These are phyloP conservation scores for Drosophila bipectinata DNA, from an alignment of 1,140 invertebrate genomes.

Conservation along the genomic window DNA sequence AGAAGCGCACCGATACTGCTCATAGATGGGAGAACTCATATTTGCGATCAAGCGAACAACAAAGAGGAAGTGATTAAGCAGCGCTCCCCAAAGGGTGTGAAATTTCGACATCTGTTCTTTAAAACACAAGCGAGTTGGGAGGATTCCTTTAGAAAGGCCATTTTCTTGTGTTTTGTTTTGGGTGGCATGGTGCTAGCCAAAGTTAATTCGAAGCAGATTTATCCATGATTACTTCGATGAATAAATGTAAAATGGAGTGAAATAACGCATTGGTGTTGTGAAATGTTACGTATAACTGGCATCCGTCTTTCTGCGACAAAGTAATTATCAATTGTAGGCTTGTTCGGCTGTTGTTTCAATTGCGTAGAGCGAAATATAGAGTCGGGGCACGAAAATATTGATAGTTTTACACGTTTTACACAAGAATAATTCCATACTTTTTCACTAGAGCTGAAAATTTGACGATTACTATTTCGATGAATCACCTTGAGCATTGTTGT, in stretches of 20 bases:
- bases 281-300: slow-evolving; percentile 48
- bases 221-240: slow-evolving; percentile 49
- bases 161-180: slow-evolving; percentile 54
- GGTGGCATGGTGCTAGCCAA: slow-evolving; percentile 45
- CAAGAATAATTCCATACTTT: slow-evolving; percentile 74
- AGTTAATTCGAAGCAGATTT: slow-evolving; percentile 26
- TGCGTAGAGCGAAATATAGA: slow-evolving; percentile 44
- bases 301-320: slow-evolving; percentile 13
- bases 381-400: slow-evolving; percentile 46
- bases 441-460: slow-evolving; percentile 62
- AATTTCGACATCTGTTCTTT: slow-evolving; percentile 62
- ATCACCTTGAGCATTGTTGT: slow-evolving; percentile 44
- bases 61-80: slow-evolving; percentile 66
- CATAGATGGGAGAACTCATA: slow-evolving; percentile 71
- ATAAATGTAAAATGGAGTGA: slow-evolving; percentile 47
- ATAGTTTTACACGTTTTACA: slow-evolving; percentile 63
- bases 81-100: slow-evolving; percentile 51
- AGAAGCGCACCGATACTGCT: slow-evolving; percentile 61
- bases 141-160: slow-evolving; percentile 52
- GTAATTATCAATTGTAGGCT: slow-evolving; percentile 37
- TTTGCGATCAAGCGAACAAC: slow-evolving; percentile 52
- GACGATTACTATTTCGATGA: slow-evolving; percentile 35
- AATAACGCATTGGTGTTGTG: slow-evolving; percentile 57
- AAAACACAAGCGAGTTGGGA: slow-evolving; percentile 46
- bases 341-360: slow-evolving; percentile 21